phyloP scores from a whole-genome alignment of 2,888 invertebrate genomes.

The Subacronicta megacephala region DNA sequence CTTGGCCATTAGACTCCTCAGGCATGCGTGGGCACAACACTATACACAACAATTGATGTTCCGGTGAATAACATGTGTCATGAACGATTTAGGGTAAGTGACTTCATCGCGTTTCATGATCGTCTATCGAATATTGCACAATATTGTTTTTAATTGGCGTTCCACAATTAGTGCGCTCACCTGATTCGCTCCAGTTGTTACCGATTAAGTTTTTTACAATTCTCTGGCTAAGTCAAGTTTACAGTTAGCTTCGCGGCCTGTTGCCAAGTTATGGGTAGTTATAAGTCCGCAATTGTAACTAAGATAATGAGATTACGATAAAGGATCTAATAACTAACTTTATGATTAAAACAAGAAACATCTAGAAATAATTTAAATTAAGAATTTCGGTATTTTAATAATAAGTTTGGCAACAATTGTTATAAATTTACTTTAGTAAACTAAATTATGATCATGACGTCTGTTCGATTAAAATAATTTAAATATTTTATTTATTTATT shows the following conservation, averaged over 20 bases:
- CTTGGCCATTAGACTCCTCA: constrained; percentile 50
- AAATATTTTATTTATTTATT: no score
- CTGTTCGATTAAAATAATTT: no score
- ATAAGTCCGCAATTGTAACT: constrained; percentile 64
- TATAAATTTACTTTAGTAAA: constrained; percentile 16
- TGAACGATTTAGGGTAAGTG: constrained; percentile 55
- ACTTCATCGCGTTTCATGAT: constrained; percentile 65
- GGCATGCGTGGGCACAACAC: constrained; percentile 50
- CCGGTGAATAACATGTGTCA: constrained; percentile 55
- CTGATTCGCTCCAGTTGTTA: constrained; percentile 88
- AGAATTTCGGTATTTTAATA: no score
- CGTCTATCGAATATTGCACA: constrained; percentile 82
- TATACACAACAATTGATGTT: constrained; percentile 50
- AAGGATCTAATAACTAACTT: constrained; percentile 22
- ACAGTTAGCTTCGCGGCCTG: constrained; percentile 78
- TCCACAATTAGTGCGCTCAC: constrained; percentile 80
- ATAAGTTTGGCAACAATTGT: constrained; percentile 1
- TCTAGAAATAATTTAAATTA: constrained; percentile 10
- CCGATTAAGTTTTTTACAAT: constrained; percentile 85
- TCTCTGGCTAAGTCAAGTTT: constrained; percentile 78
- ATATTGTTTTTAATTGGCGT: constrained; percentile 81
- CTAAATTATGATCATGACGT: constrained; percentile 10
- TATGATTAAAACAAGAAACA: constrained; percentile 19
- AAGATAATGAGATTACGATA: constrained; percentile 45
- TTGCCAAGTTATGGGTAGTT: constrained; percentile 78